Evolutionary conservation across 2,797 vertebrate genomes (phyloP), one percentile per base, ranked within the genome.

Genomic region (Catharus ustulatus): DNA sequence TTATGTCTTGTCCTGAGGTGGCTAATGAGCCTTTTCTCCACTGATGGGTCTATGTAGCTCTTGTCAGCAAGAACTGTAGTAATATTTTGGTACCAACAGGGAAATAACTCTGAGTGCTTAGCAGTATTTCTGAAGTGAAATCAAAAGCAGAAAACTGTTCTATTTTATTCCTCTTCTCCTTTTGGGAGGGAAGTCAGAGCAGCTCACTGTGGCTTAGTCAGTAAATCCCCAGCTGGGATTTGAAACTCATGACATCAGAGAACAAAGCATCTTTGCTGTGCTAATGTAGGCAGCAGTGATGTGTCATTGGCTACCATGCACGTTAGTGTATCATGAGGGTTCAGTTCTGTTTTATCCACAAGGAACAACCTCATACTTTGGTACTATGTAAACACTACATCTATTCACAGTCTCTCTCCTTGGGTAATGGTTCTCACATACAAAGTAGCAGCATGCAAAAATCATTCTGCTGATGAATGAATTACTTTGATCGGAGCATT

Each of bases 341-440:
- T 97, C 95, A 93, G 80, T 92, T 92, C 92, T 97, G 87, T 93
- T 97, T 97, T 95, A 92, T 94, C 83, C 78, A 97, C 96, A 97
- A 96, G 95, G 95, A 97, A 93, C 96, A 97, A 97, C 95, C 96
- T 97, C 96, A 97, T 97, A 97, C 97, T 97, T 96, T 96, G 97
- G 96, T 97, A 62, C 94, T 92, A 59, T 94, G 91, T 93, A 97
- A 96, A 98, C 98, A 98, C 91, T 97, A 36, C 55, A n/a, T 89
- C 95, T 96, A 97, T 98, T 98, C 97, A 97, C 75, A 36, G 62
- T 26, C 62, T 79, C 92, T 84, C 95, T 96, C 93, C 85, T 86
- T 88, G 67, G 89, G 84, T 85, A 96, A 94, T 95, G 89, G 82
- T 95, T 97, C 96, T 96, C 92, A 93, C 84, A 97, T 95, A 94